Conservation (phyloP, 2,888 invertebrate species). For the Syrista parreyssii region DNA sequence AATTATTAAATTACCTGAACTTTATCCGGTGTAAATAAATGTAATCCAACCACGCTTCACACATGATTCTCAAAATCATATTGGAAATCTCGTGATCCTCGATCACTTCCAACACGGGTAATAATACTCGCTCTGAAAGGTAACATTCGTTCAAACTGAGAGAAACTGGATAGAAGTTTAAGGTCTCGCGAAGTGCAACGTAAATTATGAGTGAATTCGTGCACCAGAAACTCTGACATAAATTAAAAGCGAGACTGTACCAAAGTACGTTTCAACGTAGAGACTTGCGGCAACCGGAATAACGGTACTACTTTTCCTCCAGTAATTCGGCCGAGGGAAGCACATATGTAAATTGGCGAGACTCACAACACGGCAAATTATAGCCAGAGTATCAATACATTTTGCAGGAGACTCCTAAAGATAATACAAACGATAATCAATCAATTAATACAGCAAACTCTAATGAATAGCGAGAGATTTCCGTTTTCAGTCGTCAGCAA, state of each 20-base stretch:
- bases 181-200: background rate
- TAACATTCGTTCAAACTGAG: conserved; percentile 13
- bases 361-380: conserved; percentile 81
- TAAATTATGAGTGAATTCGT: conserved; percentile 9
- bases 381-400: conserved; percentile 78
- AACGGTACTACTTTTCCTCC: conserved; percentile 68
- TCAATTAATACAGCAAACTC: background rate
- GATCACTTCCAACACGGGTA: conserved; percentile 83
- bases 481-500: background rate
- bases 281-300: conserved; percentile 68
- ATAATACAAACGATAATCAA: conserved; percentile 7
- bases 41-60: conserved; percentile 89
- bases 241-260: conserved; percentile 61
- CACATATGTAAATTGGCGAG: conserved; percentile 85
- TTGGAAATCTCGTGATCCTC: conserved; percentile 79
- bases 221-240: conserved; percentile 3
- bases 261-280: conserved; percentile 81
- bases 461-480: background rate
- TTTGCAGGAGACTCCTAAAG: conserved; percentile 76
- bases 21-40: conserved; percentile 85
- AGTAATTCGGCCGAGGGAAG: conserved; percentile 78
- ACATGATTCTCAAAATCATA: conserved; percentile 83
- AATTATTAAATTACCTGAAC: conserved; percentile 70
- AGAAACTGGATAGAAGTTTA: conserved; percentile 15
- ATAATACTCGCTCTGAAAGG: conserved; percentile 76